These are phyloP conservation scores for Hoplostethus mediterraneus DNA, from an alignment of 2,797 vertebrate species.

Conservation along the genomic window DNA sequence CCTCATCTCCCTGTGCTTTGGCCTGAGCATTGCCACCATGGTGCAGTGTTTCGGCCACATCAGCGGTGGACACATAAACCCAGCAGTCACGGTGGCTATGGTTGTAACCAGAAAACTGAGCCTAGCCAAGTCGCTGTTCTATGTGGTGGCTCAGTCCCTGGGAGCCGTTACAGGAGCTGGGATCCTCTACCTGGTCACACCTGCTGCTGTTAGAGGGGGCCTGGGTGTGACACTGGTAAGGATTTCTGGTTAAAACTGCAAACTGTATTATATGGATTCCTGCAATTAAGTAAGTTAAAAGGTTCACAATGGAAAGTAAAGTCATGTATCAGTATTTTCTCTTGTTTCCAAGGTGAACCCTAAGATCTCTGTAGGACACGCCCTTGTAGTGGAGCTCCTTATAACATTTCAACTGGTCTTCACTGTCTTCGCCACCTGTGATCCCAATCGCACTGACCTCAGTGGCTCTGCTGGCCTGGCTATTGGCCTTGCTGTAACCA, in stretches of 20 bases:
- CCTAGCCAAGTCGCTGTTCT: constrained; percentile 93
- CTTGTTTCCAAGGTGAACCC: constrained; percentile 86
- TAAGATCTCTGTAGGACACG: constrained; percentile 88
- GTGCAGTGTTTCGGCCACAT: constrained; percentile 97
- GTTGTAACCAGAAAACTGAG: constrained; percentile 93
- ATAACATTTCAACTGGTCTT: constrained; percentile 97
- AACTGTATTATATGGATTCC: neutral
- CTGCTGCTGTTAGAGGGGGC: constrained; percentile 81
- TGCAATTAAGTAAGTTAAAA: neutral
- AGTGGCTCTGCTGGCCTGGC: constrained; percentile 92
- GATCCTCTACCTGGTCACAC: constrained; percentile 92
- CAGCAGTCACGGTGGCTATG: constrained; percentile 93
- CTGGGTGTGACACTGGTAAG: constrained; percentile 92
- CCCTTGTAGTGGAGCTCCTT: constrained; percentile 93
- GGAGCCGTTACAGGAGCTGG: constrained; percentile 91
- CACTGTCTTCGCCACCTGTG: constrained; percentile 96
- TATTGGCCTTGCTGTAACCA: constrained; percentile 93
- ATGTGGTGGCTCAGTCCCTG: constrained; percentile 92
- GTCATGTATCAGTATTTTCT: neutral
- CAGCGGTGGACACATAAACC: constrained; percentile 96
- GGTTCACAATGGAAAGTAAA: neutral
- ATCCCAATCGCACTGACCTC: constrained; percentile 92
- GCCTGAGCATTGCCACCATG: constrained; percentile 96
- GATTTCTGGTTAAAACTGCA: neutral
- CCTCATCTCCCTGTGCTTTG: constrained; percentile 95